These are phyloP conservation scores for Axea sp. DNA, from an alignment of 2,888 invertebrate genomes.

Conservation along the genomic window DNA sequence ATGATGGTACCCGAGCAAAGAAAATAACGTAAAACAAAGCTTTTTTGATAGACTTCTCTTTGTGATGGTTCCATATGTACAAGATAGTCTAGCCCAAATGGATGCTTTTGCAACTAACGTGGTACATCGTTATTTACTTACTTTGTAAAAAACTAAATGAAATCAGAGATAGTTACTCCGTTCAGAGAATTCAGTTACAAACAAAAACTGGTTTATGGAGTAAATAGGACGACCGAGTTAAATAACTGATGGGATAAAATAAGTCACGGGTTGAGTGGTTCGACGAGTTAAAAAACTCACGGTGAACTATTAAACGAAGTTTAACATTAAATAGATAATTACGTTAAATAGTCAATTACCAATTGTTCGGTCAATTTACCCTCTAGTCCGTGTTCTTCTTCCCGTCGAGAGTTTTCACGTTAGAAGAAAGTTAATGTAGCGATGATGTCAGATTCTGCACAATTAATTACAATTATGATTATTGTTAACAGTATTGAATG, in stretches of 20 bases:
- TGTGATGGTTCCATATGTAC: background rate
- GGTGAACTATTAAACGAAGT: constrained; percentile 13
- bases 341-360: constrained; percentile 8
- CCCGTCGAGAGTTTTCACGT: background rate
- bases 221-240: constrained; percentile 24
- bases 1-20: too few relatives aligned
- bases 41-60: constrained; percentile 10
- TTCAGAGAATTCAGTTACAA: constrained; percentile 22
- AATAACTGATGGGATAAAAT: constrained; percentile 26
- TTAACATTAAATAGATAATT: constrained; percentile 21
- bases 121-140: constrained; percentile 24
- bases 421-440: constrained; percentile 1
- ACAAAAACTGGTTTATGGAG: constrained; percentile 26
- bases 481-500: background rate
- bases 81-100: background rate
- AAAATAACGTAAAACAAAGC: constrained; percentile 1
- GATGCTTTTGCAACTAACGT: constrained; percentile 19
- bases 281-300: background rate
- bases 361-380: constrained; percentile 4
- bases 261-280: constrained; percentile 5
- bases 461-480: background rate
- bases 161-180: constrained; percentile 28
- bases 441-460: background rate
- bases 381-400: background rate
- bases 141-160: constrained; percentile 30